These are phyloP conservation scores for Dioctria linearis DNA, from an alignment of 2,888 invertebrate genomes.

Conservation along the genomic window DNA sequence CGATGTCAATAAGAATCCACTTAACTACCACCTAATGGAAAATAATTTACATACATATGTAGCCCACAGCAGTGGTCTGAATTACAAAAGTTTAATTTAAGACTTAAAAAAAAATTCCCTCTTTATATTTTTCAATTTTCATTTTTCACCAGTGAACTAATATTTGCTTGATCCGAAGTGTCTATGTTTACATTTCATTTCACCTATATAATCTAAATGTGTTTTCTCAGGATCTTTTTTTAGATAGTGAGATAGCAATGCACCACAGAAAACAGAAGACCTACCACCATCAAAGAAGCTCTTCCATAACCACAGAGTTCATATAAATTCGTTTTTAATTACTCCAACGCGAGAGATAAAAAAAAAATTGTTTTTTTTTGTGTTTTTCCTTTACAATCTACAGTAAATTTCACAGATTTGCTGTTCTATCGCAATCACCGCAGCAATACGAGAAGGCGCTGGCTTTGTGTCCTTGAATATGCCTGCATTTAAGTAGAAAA, in stretches of 20 bases:
- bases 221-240: neutral
- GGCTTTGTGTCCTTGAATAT: neutral
- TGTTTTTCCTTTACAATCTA: too few species aligned
- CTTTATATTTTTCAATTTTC: neutral
- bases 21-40: too few species aligned
- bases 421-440: neutral
- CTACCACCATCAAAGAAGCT: neutral
- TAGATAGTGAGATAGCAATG: neutral
- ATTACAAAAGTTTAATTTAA: neutral
- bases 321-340: constrained; percentile 30
- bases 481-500: neutral
- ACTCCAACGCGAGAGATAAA: neutral
- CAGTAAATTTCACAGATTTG: neutral
- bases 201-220: neutral
- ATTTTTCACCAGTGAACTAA: neutral
- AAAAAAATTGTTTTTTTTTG: too few species aligned
- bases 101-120: neutral
- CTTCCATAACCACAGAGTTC: constrained; percentile 2
- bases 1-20: too few species aligned
- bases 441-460: neutral
- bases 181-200: neutral
- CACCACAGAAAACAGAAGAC: neutral
- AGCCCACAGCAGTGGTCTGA: neutral
- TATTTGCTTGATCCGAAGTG: neutral
- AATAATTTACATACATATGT: too few species aligned